A percentile compares a stretch with the other conserved stretches of the same genome.
phyloP scores from a whole-genome alignment of 1,140 invertebrate species.

The Platorchestia sp. region DNA sequence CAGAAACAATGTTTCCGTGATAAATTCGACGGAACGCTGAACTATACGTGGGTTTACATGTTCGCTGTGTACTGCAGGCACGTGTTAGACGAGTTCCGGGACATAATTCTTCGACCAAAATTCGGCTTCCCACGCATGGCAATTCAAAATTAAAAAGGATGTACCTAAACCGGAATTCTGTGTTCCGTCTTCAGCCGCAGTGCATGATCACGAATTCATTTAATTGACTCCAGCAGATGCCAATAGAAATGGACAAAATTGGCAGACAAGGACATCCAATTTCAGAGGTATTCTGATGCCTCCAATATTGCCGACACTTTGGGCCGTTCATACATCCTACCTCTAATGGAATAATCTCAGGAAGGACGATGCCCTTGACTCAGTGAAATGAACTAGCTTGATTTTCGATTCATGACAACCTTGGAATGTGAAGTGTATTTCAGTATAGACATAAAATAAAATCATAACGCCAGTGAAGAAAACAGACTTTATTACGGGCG shows the following conservation, averaged over 20 bases:
- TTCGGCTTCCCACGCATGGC: neutral
- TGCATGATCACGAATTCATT: neutral
- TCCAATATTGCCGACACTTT: neutral
- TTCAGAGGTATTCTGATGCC: neutral
- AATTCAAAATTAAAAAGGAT: neutral
- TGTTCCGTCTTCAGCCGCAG: neutral
- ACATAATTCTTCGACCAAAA: neutral
- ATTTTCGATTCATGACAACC: neutral
- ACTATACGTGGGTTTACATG: too few species aligned
- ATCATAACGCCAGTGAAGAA: neutral
- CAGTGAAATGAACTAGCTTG: neutral
- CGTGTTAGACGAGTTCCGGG: too few species aligned
- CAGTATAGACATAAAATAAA: neutral
- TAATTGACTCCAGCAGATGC: neutral
- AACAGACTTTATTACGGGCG: neutral
- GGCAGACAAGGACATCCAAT: neutral
- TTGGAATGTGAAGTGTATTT: neutral
- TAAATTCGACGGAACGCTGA: too few species aligned
- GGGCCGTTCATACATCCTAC: neutral
- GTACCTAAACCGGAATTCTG: neutral
- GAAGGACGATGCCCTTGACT: neutral
- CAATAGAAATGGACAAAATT: neutral
- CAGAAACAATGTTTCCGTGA: too few species aligned
- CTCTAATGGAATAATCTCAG: constrained; percentile 8
- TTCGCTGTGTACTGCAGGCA: too few species aligned